These are phyloP conservation scores for Trachelus iudaicus DNA, from an alignment of 2,888 invertebrate species.

Conservation along the genomic window DNA sequence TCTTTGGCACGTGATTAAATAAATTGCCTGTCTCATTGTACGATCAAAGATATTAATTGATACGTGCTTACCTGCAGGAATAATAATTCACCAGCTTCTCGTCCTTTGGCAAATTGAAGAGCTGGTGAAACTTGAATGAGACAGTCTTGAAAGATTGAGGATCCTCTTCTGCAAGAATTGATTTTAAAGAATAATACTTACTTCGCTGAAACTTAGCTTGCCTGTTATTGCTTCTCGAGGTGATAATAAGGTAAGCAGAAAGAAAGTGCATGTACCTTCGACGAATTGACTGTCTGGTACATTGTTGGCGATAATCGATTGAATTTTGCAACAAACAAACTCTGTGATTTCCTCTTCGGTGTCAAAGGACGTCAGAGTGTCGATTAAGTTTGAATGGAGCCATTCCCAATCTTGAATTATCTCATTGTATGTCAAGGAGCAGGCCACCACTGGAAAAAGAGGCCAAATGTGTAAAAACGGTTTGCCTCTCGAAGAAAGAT, in stretches of 20 bases:
- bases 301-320: slow-evolving; percentile 89
- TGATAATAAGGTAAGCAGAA: slow-evolving; percentile 8
- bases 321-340: slow-evolving; percentile 95
- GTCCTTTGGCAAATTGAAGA: slow-evolving; percentile 91
- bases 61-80: slow-evolving; percentile 83
- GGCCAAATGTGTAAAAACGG: slow-evolving; percentile 17
- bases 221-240: not conserved
- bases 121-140: slow-evolving; percentile 84
- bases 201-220: not conserved
- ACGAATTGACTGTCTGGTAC: slow-evolving; percentile 71
- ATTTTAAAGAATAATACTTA: slow-evolving; percentile 22
- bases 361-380: slow-evolving; percentile 90
- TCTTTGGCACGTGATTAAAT: not conserved
- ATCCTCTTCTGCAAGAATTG: slow-evolving; percentile 79
- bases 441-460: slow-evolving; percentile 82
- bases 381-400: slow-evolving; percentile 87
- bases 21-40: not conserved
- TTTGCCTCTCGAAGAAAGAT: not conserved
- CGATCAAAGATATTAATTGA: not conserved
- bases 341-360: slow-evolving; percentile 93
- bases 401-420: slow-evolving; percentile 95
- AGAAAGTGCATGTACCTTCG: slow-evolving; percentile 65
- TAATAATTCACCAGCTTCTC: slow-evolving; percentile 97
- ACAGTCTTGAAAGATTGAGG: slow-evolving; percentile 81
- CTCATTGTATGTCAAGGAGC: slow-evolving; percentile 86